Evolutionary conservation across 2,888 invertebrate genomes (phyloP), one percentile per base, ranked within the genome.

Genomic region (Formica aserva): DNA sequence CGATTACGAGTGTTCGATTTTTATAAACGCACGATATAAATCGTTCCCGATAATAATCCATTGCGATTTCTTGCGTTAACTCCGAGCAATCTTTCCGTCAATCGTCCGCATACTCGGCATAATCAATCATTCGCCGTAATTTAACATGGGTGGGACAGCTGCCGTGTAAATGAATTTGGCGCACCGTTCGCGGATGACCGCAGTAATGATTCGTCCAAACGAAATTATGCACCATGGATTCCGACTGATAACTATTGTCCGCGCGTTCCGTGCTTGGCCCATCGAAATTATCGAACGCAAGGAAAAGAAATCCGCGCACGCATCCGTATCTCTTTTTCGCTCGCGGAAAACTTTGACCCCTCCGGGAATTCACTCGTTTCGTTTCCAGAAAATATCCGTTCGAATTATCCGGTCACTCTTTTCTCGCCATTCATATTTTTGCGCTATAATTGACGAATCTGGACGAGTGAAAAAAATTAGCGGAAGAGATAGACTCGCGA

Each of bases 181-280:
- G 88, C 89, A 86, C 71, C 86, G 87, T 90, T 78, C 71, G 91
- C 88, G 92, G 92, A 92, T 91, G 91, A 92, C 92, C 91, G 89
- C 92, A 92, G 92, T 91, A 91, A 91, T 92, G 91, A 92, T 91
- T 92, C 91, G 89, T 90, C 91, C 91, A 91, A 92, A 92, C 90
- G 91, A 92, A 92, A 92, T 92, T 92, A 92, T 91, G 90, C 88
- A 85, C 86, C 87, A 83, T 86, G 88, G 87, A 92, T 91, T 89
- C 85, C 87, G 74, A 45, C 18, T 85, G 85, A 87, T 84, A 90
- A 88, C 85, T 83, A 78, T 65, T 57, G 41, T 65, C 62, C 84
- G 29, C 38, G n/a, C 62, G 26, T 52, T 62, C 29, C 15, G 8
- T 26, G 22, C 52, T 32, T 52, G 63, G 18, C 18, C 29, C 41